Conservation (phyloP, 2,797 vertebrate species). For the Garrulus glandarius region DNA sequence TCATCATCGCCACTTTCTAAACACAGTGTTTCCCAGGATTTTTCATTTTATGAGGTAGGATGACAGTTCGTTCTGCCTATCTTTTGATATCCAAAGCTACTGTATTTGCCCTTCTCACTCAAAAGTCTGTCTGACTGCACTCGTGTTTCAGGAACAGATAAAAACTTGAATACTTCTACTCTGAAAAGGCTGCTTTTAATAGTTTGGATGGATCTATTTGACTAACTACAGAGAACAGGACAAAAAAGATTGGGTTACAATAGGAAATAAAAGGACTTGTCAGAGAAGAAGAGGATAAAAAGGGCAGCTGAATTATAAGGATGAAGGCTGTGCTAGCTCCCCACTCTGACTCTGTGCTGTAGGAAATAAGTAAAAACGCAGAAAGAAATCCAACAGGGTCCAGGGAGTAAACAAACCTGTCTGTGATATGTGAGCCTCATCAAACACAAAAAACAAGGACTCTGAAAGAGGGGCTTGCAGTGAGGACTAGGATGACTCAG, state of each 20-base stretch:
- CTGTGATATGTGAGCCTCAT: not conserved
- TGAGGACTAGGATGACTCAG: not conserved
- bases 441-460: not conserved
- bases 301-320: not conserved
- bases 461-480: not conserved
- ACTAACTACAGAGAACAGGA: not conserved
- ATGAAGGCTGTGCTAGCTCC: not conserved
- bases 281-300: not conserved
- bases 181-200: not conserved
- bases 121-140: not conserved
- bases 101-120: conserved; percentile 22
- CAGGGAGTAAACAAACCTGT: conserved; percentile 1
- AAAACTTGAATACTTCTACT: not conserved
- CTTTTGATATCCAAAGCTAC: not conserved
- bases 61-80: not conserved
- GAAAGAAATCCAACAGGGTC: not conserved
- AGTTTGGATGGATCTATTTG: not conserved
- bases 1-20: not conserved
- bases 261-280: not conserved
- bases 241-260: not conserved
- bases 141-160: not conserved
- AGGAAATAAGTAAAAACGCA: not conserved
- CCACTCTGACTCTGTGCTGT: not conserved
- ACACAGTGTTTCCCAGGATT: not conserved
- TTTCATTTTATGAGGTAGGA: not conserved